Evolutionary conservation across 2,888 invertebrate genomes (phyloP).

Genomic region (Phyllotreta striolata): DNA sequence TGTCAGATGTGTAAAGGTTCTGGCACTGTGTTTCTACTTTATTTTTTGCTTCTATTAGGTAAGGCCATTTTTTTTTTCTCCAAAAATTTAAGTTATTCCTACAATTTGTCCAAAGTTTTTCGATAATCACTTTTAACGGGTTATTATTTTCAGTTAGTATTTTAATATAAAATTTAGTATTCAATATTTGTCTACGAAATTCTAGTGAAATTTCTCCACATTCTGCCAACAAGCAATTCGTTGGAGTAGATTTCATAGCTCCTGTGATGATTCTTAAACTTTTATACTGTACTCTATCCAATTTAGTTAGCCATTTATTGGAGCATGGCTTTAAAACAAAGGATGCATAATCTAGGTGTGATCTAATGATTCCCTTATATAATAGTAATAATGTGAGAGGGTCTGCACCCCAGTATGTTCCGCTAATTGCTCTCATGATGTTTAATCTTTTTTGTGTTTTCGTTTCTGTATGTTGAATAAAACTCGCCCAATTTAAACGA

Average conservation of each 20-base stretch:
- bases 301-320: neutral
- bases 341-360: slow-evolving; percentile 26
- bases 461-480: neutral
- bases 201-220: slow-evolving; percentile 19
- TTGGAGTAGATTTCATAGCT: slow-evolving; percentile 27
- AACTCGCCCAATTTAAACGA: slow-evolving; percentile 14
- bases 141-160: slow-evolving; percentile 8
- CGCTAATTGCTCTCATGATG: slow-evolving; percentile 21
- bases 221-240: slow-evolving; percentile 17
- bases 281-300: slow-evolving; percentile 22
- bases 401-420: slow-evolving; percentile 28
- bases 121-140: slow-evolving; percentile 5
- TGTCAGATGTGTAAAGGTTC: neutral
- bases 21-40: neutral
- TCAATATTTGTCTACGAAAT: slow-evolving; percentile 6
- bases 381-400: slow-evolving; percentile 9
- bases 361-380: slow-evolving; percentile 23
- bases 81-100: neutral
- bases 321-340: neutral
- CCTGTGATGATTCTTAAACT: slow-evolving; percentile 16
- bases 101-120: neutral
- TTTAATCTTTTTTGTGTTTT: slow-evolving; percentile 28
- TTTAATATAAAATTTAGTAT: slow-evolving; percentile 17
- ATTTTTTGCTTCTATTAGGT: slow-evolving; percentile 2
- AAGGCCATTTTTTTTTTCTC: slow-evolving; percentile 4